Evolutionary conservation across 2,797 vertebrate species (phyloP).

Genomic region (Dicrostonyx torquatus): DNA sequence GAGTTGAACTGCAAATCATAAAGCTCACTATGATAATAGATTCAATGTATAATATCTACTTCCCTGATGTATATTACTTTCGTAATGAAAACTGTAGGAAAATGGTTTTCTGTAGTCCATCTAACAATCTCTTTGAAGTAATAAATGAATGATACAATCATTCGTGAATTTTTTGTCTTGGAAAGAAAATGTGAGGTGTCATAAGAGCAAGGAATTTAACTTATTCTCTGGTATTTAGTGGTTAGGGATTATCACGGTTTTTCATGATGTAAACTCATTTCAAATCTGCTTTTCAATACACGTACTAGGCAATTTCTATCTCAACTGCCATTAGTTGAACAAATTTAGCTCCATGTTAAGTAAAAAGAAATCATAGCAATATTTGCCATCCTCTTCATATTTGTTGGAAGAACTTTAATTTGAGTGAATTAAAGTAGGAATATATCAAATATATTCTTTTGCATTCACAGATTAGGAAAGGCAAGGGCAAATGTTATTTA

Average conservation of each 20-base stretch:
- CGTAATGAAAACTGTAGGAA: not conserved
- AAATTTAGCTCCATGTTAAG: conserved; percentile 35
- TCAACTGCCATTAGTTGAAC: not conserved
- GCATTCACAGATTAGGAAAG: not conserved
- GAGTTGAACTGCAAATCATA: too few relatives aligned
- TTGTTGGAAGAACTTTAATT: conserved; percentile 48
- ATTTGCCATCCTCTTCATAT: conserved; percentile 38
- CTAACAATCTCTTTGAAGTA: not conserved
- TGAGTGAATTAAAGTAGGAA: conserved; percentile 40
- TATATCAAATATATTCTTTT: conserved; percentile 17
- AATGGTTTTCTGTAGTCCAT: not conserved
- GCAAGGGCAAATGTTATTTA: conserved; percentile 60
- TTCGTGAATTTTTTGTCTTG: not conserved
- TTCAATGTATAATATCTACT: not conserved
- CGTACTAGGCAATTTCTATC: conserved; percentile 8
- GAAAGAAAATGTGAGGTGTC: not conserved
- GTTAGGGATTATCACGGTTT: not conserved
- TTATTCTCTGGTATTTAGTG: not conserved
- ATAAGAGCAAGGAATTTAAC: not conserved
- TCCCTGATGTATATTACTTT: not conserved
- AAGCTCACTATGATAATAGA: not conserved
- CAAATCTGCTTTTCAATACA: not conserved
- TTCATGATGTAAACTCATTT: conserved; percentile 1
- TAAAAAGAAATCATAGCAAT: not conserved
- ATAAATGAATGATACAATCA: not conserved